A percentile compares a stretch with the other conserved stretches of the same genome.
These are phyloP conservation scores for Meriones psammophilus DNA, from an alignment of 2,797 vertebrate genomes.

Conservation along the genomic window DNA sequence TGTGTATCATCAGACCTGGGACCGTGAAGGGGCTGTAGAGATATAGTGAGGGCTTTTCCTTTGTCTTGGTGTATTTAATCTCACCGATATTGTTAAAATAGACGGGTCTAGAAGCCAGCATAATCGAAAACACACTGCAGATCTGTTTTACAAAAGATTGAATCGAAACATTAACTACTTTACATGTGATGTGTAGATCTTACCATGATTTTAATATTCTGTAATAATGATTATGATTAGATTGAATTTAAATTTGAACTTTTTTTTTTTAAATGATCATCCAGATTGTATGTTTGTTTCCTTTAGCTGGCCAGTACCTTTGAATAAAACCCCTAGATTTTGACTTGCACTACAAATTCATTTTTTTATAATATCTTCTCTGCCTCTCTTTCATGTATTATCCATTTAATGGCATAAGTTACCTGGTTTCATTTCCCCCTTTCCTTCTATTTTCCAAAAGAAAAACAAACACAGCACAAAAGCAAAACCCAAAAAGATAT, in stretches of 20 bases:
- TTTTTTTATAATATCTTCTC: slow-evolving; percentile 88
- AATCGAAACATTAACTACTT: slow-evolving; percentile 88
- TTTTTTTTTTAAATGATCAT: slow-evolving; percentile 86
- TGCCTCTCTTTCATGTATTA: slow-evolving; percentile 87
- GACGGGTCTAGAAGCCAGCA: slow-evolving; percentile 88
- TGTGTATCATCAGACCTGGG: slow-evolving; percentile 87
- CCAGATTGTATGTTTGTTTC: slow-evolving; percentile 87
- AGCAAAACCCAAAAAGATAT: slow-evolving; percentile 55
- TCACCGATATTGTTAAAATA: slow-evolving; percentile 89
- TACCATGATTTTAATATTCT: slow-evolving; percentile 90
- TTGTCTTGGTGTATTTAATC: slow-evolving; percentile 87
- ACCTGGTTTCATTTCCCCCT: slow-evolving; percentile 83
- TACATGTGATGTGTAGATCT: slow-evolving; percentile 90
- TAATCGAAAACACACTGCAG: slow-evolving; percentile 91
- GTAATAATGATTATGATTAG: slow-evolving; percentile 88
- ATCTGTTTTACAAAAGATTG: slow-evolving; percentile 89
- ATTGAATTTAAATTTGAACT: slow-evolving; percentile 88
- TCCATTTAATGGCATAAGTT: slow-evolving; percentile 89
- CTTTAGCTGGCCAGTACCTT: slow-evolving; percentile 89
- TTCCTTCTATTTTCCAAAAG: slow-evolving; percentile 68
- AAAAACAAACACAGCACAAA: neutral
- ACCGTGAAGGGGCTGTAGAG: slow-evolving; percentile 89
- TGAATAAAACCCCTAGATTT: slow-evolving; percentile 89
- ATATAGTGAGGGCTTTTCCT: slow-evolving; percentile 85
- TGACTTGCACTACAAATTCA: slow-evolving; percentile 91